These are phyloP conservation scores for Mactra quadrangularis DNA, from an alignment of 1,140 invertebrate species.

Conservation along the genomic window DNA sequence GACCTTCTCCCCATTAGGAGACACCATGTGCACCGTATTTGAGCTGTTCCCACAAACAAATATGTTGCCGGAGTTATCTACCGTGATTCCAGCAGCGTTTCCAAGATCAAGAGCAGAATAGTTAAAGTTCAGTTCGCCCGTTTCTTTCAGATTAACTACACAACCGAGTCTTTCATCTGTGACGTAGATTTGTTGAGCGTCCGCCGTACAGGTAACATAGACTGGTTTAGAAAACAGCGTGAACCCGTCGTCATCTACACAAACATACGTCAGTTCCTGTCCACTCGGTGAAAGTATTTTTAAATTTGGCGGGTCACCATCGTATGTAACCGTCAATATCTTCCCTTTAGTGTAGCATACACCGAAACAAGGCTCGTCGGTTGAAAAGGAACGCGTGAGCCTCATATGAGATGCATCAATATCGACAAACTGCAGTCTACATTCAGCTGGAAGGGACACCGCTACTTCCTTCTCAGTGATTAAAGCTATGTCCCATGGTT, in stretches of 20 bases:
- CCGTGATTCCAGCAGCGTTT: slow-evolving; percentile 25
- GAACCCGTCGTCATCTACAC: slow-evolving; percentile 55
- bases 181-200: slow-evolving; percentile 35
- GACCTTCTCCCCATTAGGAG: slow-evolving; percentile 31
- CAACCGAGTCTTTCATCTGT: slow-evolving; percentile 56
- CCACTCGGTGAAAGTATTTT: slow-evolving; percentile 42
- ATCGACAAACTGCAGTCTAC: slow-evolving; percentile 48
- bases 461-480: slow-evolving; percentile 45
- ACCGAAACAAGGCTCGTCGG: slow-evolving; percentile 57
- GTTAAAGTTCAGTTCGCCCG: slow-evolving; percentile 52
- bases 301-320: slow-evolving; percentile 52
- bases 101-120: slow-evolving; percentile 49
- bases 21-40: slow-evolving; percentile 46
- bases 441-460: slow-evolving; percentile 52
- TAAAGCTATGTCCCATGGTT: slow-evolving; percentile 55
- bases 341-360: slow-evolving; percentile 38
- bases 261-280: slow-evolving; percentile 45
- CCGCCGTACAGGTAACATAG: slow-evolving; percentile 32
- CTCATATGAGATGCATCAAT: neutral
- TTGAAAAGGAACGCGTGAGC: slow-evolving; percentile 11
- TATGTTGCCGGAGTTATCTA: slow-evolving; percentile 42
- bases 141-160: slow-evolving; percentile 49
- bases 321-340: slow-evolving; percentile 51
- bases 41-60: slow-evolving; percentile 49
- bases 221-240: slow-evolving; percentile 54